phyloP scores from a whole-genome alignment of 1,140 invertebrate genomes.

The Phthorimaea operculella region DNA sequence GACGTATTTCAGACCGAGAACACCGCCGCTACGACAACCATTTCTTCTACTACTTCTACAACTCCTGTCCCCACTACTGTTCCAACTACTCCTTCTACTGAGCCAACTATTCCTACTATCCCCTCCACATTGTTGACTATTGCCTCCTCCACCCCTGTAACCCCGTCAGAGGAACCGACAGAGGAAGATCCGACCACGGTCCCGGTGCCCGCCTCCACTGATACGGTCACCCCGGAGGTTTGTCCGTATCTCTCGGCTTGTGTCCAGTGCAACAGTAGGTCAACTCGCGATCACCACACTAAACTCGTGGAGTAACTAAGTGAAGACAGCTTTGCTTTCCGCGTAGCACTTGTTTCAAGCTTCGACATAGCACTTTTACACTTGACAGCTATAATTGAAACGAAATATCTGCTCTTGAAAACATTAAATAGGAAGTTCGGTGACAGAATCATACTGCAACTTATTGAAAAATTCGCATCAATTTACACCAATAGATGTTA shows the following conservation, averaged over 20 bases:
- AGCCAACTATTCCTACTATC: slow-evolving; percentile 9
- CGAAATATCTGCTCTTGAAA: no score
- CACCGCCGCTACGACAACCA: slow-evolving; percentile 29
- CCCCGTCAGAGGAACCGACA: slow-evolving; percentile 35
- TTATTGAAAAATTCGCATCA: no score
- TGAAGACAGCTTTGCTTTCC: no score
- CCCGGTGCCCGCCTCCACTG: slow-evolving; percentile 50
- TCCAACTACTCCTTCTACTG: slow-evolving; percentile 5
- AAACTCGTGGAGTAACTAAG: no score
- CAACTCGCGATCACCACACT: not conserved
- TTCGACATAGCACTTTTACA: no score
- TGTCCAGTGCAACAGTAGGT: slow-evolving; percentile 16
- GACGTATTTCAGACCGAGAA: slow-evolving; percentile 55
- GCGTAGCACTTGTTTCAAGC: no score
- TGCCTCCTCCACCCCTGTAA: slow-evolving; percentile 17
- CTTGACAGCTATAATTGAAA: no score
- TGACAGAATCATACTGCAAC: no score
- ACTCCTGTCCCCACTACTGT: slow-evolving; percentile 13
- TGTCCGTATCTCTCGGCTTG: slow-evolving; percentile 52
- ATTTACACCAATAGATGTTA: no score
- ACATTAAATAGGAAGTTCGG: no score
- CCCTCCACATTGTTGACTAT: slow-evolving; percentile 9
- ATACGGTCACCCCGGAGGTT: slow-evolving; percentile 64
- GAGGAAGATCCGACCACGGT: slow-evolving; percentile 42
- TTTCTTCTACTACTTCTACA: slow-evolving; percentile 8